Evolutionary conservation across 2,797 vertebrate genomes (phyloP).

Genomic region (Thalassophryne amazonica): DNA sequence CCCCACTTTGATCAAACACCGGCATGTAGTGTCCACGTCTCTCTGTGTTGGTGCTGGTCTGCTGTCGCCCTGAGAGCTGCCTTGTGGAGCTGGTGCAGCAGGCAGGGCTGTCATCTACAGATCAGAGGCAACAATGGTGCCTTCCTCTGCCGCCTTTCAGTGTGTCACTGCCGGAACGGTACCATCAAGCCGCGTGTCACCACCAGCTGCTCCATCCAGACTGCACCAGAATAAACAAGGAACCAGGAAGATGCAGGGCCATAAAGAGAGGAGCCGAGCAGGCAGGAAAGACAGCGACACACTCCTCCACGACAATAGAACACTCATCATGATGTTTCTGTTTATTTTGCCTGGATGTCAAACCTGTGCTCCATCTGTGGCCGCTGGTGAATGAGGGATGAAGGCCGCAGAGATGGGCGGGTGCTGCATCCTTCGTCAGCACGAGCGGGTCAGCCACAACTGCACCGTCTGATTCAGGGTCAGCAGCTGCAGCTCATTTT

Average conservation of each 20-base stretch:
- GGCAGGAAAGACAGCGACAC: slow-evolving; percentile 43
- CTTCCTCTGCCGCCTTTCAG: slow-evolving; percentile 62
- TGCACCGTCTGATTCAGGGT: no score
- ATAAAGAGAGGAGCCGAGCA: slow-evolving; percentile 58
- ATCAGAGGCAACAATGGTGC: slow-evolving; percentile 68
- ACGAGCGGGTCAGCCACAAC: background rate
- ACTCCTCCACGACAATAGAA: slow-evolving; percentile 47
- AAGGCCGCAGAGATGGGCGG: slow-evolving; percentile 17
- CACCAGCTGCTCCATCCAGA: slow-evolving; percentile 75
- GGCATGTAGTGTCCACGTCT: slow-evolving; percentile 11
- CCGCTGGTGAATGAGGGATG: slow-evolving; percentile 36
- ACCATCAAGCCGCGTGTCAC: slow-evolving; percentile 80
- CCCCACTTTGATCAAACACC: background rate
- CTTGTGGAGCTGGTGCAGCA: slow-evolving; percentile 73
- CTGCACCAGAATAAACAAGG: slow-evolving; percentile 73
- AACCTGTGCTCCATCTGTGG: slow-evolving; percentile 53
- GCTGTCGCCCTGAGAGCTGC: slow-evolving; percentile 49
- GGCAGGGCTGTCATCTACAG: slow-evolving; percentile 80
- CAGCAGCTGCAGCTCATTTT: background rate
- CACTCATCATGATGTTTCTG: slow-evolving; percentile 61
- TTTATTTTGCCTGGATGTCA: slow-evolving; percentile 54
- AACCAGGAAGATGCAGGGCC: slow-evolving; percentile 43
- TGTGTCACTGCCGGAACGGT: slow-evolving; percentile 77
- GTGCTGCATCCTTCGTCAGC: slow-evolving; percentile 1
- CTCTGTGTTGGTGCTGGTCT: slow-evolving; percentile 28